Evolutionary conservation across 1,140 invertebrate genomes (phyloP).

Genomic region (Bombus balteatus): DNA sequence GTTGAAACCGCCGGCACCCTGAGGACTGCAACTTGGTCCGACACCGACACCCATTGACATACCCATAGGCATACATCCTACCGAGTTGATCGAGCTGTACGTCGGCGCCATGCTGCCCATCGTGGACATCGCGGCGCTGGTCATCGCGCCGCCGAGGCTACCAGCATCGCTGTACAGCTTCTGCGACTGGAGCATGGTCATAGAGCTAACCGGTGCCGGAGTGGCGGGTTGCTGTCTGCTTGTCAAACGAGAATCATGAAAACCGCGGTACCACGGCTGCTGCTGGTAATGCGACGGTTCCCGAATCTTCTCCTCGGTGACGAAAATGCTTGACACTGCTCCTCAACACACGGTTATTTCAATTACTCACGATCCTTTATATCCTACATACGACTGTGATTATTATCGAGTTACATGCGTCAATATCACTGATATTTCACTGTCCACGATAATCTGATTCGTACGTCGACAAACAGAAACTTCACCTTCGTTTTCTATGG

Average conservation of each 20-base stretch:
- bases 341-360: neutral
- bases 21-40: slow-evolving; percentile 87
- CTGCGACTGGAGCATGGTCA: slow-evolving; percentile 83
- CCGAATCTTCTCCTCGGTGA: slow-evolving; percentile 56
- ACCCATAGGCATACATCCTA: slow-evolving; percentile 88
- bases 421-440: neutral
- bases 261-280: slow-evolving; percentile 67
- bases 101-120: slow-evolving; percentile 88
- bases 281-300: slow-evolving; percentile 61
- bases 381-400: too few relatives aligned
- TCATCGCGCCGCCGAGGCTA: slow-evolving; percentile 80
- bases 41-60: slow-evolving; percentile 85
- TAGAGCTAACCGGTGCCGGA: slow-evolving; percentile 71
- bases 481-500: too few relatives aligned
- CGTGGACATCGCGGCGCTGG: slow-evolving; percentile 80
- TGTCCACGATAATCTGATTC: neutral
- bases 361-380: neutral
- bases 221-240: slow-evolving; percentile 64
- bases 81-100: slow-evolving; percentile 89
- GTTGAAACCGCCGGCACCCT: slow-evolving; percentile 86
- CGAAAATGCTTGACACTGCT: neutral
- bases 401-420: neutral
- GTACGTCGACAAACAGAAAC: too few relatives aligned
- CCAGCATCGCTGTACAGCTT: slow-evolving; percentile 83
- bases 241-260: slow-evolving; percentile 72